Percentiles rank a stretch among this genome's conserved stretches.
Evolutionary conservation across 2,113 vertebrate species (phyloP).

Genomic region (Carassius auratus): DNA sequence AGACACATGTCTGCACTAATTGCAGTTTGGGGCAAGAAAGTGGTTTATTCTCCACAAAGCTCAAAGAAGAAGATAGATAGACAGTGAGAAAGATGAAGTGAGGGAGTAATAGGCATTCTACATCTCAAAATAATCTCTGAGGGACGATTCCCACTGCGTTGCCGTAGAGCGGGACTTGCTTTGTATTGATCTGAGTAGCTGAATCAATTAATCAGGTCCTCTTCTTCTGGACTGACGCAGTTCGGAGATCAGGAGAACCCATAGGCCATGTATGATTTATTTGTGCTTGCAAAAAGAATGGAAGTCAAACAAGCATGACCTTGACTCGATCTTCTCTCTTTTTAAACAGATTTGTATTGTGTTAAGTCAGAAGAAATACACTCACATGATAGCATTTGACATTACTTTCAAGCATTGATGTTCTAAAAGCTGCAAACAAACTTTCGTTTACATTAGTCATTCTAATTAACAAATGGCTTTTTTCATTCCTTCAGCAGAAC

Average conservation of each 20-base stretch:
- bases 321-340: conserved; percentile 36
- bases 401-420: neutral
- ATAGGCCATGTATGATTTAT: conserved; percentile 29
- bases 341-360: neutral
- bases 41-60: conserved; percentile 51
- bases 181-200: conserved; percentile 45
- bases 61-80: conserved; percentile 45
- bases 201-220: conserved; percentile 49
- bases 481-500: neutral
- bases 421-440: neutral
- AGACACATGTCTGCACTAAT: conserved; percentile 61
- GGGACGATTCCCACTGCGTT: conserved; percentile 27
- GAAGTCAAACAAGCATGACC: conserved; percentile 5
- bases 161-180: conserved; percentile 33
- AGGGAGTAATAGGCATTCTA: conserved; percentile 2
- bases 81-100: conserved; percentile 9
- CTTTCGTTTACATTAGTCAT: neutral
- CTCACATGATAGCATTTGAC: neutral
- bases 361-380: neutral
- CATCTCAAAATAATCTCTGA: conserved; percentile 33
- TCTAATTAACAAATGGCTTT: neutral
- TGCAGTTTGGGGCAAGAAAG: conserved; percentile 60
- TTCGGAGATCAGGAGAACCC: neutral
- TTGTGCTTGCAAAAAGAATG: neutral
- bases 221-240: neutral